Evolutionary conservation across 2,888 invertebrate genomes (phyloP).

Genomic region (Stenolophus ochropezus): DNA sequence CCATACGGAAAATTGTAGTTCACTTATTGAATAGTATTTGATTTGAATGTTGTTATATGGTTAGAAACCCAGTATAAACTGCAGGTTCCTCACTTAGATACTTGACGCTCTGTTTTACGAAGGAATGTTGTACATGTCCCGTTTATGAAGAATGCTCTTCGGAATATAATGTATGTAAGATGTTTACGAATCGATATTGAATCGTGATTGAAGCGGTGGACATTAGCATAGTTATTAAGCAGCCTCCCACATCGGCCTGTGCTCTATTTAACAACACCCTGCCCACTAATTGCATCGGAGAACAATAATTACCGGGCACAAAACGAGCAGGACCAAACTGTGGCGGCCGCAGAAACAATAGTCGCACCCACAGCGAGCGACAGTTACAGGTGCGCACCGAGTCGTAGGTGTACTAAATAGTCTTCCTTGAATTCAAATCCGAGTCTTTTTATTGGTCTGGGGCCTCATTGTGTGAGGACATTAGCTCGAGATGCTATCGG

Average conservation of each 20-base stretch:
- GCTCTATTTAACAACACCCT: slow-evolving; percentile 31
- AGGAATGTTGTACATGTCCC: too few relatives aligned
- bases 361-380: slow-evolving; percentile 56
- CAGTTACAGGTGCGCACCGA: slow-evolving; percentile 62
- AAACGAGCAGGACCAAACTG: slow-evolving; percentile 14
- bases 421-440: slow-evolving; percentile 72
- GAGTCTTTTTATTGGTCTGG: slow-evolving; percentile 68
- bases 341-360: slow-evolving; percentile 52
- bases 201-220: background rate
- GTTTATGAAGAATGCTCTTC: too few relatives aligned
- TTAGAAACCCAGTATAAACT: too few relatives aligned
- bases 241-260: background rate
- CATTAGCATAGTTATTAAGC: slow-evolving; percentile 25
- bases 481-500: slow-evolving; percentile 71
- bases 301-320: slow-evolving; percentile 24
- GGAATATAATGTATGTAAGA: background rate
- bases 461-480: slow-evolving; percentile 72
- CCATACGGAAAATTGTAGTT: too few relatives aligned
- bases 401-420: slow-evolving; percentile 73
- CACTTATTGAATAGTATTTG: too few relatives aligned
- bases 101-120: too few relatives aligned
- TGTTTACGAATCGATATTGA: background rate
- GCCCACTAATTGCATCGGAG: slow-evolving; percentile 19
- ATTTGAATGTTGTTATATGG: too few relatives aligned
- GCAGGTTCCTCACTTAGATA: too few relatives aligned